Evolutionary conservation across 2,113 vertebrate genomes (phyloP).

Genomic region (Scomber japonicus): DNA sequence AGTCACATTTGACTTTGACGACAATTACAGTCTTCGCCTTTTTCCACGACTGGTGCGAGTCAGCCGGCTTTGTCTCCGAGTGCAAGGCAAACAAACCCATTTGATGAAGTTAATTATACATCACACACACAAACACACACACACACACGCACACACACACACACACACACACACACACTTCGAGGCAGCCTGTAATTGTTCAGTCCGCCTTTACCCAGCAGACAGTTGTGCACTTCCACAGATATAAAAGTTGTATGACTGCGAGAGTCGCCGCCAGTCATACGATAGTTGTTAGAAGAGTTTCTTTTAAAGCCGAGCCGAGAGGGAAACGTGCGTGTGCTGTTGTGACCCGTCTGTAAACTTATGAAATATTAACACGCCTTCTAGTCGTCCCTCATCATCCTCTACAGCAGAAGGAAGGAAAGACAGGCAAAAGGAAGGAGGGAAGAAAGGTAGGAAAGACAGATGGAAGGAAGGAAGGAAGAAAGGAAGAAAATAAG

Average conservation of each 20-base stretch:
- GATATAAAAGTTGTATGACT: conserved; percentile 53
- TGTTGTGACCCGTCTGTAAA: conserved; percentile 16
- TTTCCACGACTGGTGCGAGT: background rate
- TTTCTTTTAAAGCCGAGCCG: conserved; percentile 3
- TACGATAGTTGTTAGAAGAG: conserved; percentile 5
- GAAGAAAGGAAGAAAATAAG: no score
- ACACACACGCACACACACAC: no score
- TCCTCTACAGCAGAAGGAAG: no score
- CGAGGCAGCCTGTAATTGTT: conserved; percentile 39
- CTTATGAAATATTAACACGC: conserved; percentile 25
- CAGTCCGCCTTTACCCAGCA: conserved; percentile 11
- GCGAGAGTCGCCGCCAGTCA: background rate
- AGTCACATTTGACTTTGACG: conserved; percentile 1
- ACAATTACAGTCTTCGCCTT: conserved; percentile 2
- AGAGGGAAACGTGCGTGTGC: background rate
- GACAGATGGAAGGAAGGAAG: no score
- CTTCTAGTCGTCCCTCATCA: background rate
- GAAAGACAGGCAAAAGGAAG: no score
- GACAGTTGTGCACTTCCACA: conserved; percentile 16
- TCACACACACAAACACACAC: conserved; percentile 1
- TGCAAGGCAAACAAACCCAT: conserved; percentile 39
- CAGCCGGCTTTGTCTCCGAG: conserved; percentile 33
- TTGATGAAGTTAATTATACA: conserved; percentile 66
- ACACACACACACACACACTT: conserved; percentile 1
- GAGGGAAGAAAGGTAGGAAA: no score